phyloP scores from a whole-genome alignment of 2,888 invertebrate species.

The Trilocha varians region DNA sequence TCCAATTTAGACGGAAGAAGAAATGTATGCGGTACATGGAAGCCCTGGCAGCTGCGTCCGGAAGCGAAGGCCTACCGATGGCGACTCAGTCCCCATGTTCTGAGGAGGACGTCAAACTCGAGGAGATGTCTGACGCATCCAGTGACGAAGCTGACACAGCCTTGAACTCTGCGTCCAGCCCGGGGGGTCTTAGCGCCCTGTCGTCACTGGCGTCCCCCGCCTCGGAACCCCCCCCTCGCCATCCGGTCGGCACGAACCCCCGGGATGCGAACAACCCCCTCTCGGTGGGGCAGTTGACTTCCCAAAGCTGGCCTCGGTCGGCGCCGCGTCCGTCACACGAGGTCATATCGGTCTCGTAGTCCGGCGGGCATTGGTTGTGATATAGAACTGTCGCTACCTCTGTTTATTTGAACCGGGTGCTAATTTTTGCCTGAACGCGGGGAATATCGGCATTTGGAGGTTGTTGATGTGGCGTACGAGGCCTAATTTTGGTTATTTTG shows the following conservation, averaged over 20 bases:
- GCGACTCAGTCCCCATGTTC: constrained; percentile 88
- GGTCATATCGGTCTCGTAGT: constrained; percentile 69
- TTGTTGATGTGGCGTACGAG: constrained; percentile 18
- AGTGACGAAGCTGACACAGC: constrained; percentile 72
- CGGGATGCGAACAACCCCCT: constrained; percentile 94
- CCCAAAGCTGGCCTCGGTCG: constrained; percentile 72
- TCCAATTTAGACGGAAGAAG: constrained; percentile 90
- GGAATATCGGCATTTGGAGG: constrained; percentile 47
- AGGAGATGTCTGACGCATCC: constrained; percentile 79
- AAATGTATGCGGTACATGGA: constrained; percentile 97
- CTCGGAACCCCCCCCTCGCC: constrained; percentile 76
- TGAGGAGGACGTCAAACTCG: constrained; percentile 80
- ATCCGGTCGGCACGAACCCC: constrained; percentile 93
- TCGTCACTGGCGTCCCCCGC: constrained; percentile 83
- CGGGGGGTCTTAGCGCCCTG: constrained; percentile 64
- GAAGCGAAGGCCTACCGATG: constrained; percentile 81
- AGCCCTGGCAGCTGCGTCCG: constrained; percentile 79
- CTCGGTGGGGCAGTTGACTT: constrained; percentile 91
- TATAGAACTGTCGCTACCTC: constrained; percentile 28
- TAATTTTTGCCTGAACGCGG: constrained; percentile 27
- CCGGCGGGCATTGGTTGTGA: constrained; percentile 49
- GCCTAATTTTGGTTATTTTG: constrained; percentile 27
- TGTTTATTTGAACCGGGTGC: constrained; percentile 36
- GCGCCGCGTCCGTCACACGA: constrained; percentile 53
- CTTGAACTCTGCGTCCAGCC: constrained; percentile 61